Conservation (phyloP, 2,888 invertebrate species). For the Cybosia mesomella region DNA sequence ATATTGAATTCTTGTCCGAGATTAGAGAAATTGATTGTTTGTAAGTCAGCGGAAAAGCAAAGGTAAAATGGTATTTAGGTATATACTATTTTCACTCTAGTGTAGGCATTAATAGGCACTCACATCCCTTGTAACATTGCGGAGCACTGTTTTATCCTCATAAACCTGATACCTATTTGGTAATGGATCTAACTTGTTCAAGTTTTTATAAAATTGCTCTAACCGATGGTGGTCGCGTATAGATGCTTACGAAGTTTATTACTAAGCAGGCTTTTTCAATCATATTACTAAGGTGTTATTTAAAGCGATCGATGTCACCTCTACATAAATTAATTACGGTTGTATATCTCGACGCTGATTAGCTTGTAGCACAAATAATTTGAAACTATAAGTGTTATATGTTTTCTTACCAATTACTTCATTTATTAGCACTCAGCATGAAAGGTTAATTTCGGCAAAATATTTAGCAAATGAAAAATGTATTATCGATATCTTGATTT, state of each 20-base stretch:
- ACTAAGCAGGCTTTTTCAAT: too few species aligned
- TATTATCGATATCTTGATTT: not conserved
- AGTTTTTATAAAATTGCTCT: not conserved
- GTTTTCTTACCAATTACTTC: not conserved
- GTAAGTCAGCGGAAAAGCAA: not conserved
- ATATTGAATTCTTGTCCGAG: not conserved
- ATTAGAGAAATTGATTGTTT: not conserved
- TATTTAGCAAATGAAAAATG: too few species aligned
- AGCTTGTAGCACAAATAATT: too few species aligned
- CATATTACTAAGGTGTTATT: too few species aligned
- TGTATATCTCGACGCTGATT: too few species aligned
- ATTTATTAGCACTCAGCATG: not conserved
- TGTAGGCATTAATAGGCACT: not conserved
- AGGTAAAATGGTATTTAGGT: not conserved
- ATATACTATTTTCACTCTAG: not conserved
- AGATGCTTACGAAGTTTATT: too few species aligned
- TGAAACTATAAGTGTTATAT: too few species aligned
- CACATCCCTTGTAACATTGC: not conserved
- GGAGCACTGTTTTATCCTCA: not conserved
- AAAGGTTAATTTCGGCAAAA: not conserved
- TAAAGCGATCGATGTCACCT: too few species aligned
- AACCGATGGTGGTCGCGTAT: too few species aligned
- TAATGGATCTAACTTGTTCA: not conserved
- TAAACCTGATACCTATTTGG: not conserved
- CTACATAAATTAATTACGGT: too few species aligned